phyloP scores from a whole-genome alignment of 2,113 vertebrate species.

The mouse (Mus musculus) region GRCm39 chr9:54095501-54096000 shows the following conservation, averaged over 20 bases:
- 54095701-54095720: neutral
- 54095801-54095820: neutral
- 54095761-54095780: neutral
- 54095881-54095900: neutral
- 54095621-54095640: neutral
- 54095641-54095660: constrained; percentile 18
- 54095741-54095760: constrained; percentile 3
- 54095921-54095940: constrained; percentile 20
- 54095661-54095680: neutral
- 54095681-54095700: constrained; percentile 39
- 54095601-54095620: neutral
- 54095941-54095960: constrained; percentile 32
- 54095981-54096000: neutral
- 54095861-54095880: neutral
- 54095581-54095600: neutral
- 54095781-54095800: constrained; percentile 23
- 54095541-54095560: neutral
- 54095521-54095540: neutral
- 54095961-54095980: neutral
- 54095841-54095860: neutral
- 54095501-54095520: neutral
- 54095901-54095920: neutral
- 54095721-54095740: constrained; percentile 22
- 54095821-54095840: neutral
- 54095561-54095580: neutral